These are phyloP conservation scores for Darevskia nairensis DNA, from an alignment of 2,797 vertebrate genomes.

Conservation along the genomic window DNA sequence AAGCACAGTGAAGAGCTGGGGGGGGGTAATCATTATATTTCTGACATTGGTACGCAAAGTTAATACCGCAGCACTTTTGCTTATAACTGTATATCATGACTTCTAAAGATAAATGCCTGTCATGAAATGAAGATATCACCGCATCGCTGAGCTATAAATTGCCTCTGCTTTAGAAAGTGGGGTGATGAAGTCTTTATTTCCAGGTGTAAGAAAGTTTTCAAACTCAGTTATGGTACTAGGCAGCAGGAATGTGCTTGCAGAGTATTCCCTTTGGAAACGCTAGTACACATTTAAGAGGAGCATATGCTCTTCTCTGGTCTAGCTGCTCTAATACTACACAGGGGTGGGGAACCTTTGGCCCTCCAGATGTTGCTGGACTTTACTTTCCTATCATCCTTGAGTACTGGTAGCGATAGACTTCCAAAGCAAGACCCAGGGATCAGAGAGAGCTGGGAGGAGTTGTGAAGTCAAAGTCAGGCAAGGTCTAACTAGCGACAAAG, in stretches of 20 bases:
- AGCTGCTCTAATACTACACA: no score
- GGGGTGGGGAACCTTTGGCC: no score
- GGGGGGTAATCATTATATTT: slow-evolving; percentile 53
- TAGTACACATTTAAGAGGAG: not conserved
- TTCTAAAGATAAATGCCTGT: slow-evolving; percentile 24
- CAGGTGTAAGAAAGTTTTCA: slow-evolving; percentile 10
- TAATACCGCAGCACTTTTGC: slow-evolving; percentile 19
- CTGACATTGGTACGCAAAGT: slow-evolving; percentile 42
- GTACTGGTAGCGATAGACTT: no score
- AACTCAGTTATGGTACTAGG: slow-evolving; percentile 3
- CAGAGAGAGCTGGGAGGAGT: no score
- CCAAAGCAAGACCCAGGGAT: no score
- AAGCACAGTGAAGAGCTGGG: slow-evolving; percentile 16
- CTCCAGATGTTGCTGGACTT: no score
- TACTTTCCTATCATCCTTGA: no score
- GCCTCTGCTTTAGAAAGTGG: slow-evolving; percentile 9
- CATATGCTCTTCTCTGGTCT: not conserved
- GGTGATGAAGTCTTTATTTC: not conserved
- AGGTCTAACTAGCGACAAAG: no score
- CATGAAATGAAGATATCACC: not conserved
- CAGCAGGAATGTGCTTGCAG: not conserved
- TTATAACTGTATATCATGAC: slow-evolving; percentile 35
- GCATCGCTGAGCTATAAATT: slow-evolving; percentile 38
- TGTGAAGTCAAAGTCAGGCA: no score
- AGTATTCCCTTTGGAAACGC: slow-evolving; percentile 8